phyloP scores from a whole-genome alignment of 2,797 vertebrate species.

The Malurus splendens region DNA sequence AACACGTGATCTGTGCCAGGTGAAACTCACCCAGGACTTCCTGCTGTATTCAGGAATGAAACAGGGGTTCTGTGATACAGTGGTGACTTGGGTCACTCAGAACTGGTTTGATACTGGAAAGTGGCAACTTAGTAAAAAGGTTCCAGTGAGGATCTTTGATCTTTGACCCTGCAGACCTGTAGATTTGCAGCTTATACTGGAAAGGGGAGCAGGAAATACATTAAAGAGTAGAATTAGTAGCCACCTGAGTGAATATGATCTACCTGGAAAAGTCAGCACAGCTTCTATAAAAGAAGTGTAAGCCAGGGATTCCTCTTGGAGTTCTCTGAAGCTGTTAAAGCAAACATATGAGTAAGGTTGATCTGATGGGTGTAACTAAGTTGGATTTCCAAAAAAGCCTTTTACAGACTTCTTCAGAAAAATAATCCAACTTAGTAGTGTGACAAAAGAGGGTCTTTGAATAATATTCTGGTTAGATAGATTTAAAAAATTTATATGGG shows the following conservation, averaged over 20 bases:
- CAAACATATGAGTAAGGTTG: not conserved
- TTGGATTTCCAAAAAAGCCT: not conserved
- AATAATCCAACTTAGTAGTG: not conserved
- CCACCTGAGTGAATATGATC: not conserved
- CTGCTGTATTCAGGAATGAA: not conserved
- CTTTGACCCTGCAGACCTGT: not conserved
- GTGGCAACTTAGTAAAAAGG: not conserved
- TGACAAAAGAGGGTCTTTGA: not conserved
- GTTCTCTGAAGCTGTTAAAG: not conserved
- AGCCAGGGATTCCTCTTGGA: not conserved
- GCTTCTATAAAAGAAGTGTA: not conserved
- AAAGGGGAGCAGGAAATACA: not conserved
- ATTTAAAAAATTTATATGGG: fast-evolving
- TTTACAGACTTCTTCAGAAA: not conserved
- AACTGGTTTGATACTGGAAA: not conserved
- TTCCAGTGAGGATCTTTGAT: not conserved
- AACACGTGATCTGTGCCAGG: not conserved
- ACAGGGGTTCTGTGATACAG: not conserved
- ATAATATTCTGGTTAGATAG: not conserved
- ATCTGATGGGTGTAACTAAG: not conserved
- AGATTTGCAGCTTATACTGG: not conserved
- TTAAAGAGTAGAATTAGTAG: not conserved
- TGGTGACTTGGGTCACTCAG: not conserved
- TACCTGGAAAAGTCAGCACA: not conserved
- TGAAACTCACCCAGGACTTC: not conserved